A percentile compares a stretch with the other conserved stretches of the same genome.
Conservation (phyloP, 2,797 vertebrate genomes). For the Meda fulgida region DNA sequence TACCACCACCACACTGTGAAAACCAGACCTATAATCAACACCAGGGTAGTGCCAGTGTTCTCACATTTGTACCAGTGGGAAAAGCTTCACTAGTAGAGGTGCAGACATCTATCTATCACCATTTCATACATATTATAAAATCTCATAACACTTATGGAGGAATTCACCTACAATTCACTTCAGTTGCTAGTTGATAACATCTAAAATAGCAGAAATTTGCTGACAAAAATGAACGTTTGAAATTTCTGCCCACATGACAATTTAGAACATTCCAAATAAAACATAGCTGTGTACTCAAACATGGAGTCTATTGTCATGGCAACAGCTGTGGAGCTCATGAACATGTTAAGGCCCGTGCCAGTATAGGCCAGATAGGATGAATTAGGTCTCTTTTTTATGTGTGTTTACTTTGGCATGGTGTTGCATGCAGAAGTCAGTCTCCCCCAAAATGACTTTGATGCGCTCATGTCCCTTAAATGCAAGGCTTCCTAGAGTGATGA, state of each 20-base stretch:
- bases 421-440: slow-evolving; percentile 35
- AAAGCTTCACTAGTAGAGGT: neutral
- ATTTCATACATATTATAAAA: slow-evolving; percentile 4
- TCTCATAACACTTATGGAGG: neutral
- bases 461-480: slow-evolving; percentile 31
- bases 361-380: slow-evolving; percentile 32
- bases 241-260: neutral
- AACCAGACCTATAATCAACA: slow-evolving; percentile 51
- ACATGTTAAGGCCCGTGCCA: slow-evolving; percentile 34
- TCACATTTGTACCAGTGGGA: slow-evolving; percentile 41
- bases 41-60: slow-evolving; percentile 40
- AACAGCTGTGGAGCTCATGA: slow-evolving; percentile 14
- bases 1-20: slow-evolving; percentile 33
- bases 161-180: neutral
- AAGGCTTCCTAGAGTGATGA: slow-evolving; percentile 29
- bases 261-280: neutral
- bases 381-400: slow-evolving; percentile 20
- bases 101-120: slow-evolving; percentile 1
- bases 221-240: neutral
- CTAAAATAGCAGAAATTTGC: neutral
- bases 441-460: slow-evolving; percentile 4
- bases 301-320: slow-evolving; percentile 30
- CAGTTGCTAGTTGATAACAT: neutral
- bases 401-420: slow-evolving; percentile 50
- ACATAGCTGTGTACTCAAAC: slow-evolving; percentile 19